A percentile compares a stretch with the other conserved stretches of the same genome.
Evolutionary conservation across 2,888 invertebrate species (phyloP).

Genomic region (Dicyrtomina minuta): DNA sequence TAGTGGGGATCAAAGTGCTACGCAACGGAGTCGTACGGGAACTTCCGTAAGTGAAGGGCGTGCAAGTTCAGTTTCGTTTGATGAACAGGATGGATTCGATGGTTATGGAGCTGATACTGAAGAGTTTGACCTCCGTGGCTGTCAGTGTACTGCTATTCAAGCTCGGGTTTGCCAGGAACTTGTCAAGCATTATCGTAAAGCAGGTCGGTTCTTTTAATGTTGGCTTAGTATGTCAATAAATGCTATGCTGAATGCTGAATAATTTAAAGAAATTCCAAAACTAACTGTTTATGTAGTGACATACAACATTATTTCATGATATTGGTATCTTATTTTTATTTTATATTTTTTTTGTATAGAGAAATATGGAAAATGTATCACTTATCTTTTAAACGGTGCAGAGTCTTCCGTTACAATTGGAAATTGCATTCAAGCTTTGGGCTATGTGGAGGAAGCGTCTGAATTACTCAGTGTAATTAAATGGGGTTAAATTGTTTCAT

Average conservation of each 20-base stretch:
- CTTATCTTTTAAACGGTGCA: conserved; percentile 45
- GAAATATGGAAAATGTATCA: conserved; percentile 49
- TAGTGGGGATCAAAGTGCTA: too few species aligned
- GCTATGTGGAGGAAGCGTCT: conserved; percentile 47
- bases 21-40: too few species aligned
- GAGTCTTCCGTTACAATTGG: conserved; percentile 46
- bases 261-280: not conserved
- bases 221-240: not conserved
- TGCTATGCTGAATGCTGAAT: not conserved
- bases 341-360: conserved; percentile 15
- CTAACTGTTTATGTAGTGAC: not conserved
- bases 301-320: not conserved
- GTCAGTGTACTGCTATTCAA: conserved; percentile 47
- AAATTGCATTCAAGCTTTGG: conserved; percentile 45
- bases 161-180: conserved; percentile 47
- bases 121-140: conserved; percentile 43
- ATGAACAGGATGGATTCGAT: not conserved
- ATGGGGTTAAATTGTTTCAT: not conserved
- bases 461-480: conserved; percentile 35
- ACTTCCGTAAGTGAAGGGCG: too few species aligned
- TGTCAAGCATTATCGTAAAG: conserved; percentile 48
- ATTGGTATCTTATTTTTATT: not conserved
- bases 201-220: conserved; percentile 20
- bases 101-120: not conserved
- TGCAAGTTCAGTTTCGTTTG: not conserved